These are phyloP conservation scores for Pangasius sanitwongsei DNA, from an alignment of 2,797 vertebrate genomes.

Conservation along the genomic window DNA sequence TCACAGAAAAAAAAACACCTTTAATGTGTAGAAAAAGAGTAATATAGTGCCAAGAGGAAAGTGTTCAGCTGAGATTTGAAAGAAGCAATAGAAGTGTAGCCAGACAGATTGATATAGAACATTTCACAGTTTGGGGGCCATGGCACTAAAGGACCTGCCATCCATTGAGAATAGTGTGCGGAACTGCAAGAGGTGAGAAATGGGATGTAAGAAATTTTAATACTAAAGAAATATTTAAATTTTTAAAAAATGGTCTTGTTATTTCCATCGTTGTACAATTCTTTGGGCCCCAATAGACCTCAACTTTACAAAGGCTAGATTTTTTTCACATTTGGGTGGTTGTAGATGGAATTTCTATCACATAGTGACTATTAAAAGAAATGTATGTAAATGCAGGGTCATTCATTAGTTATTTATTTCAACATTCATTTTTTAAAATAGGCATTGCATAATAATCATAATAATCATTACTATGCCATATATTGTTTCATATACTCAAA, in stretches of 20 bases:
- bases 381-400: not conserved
- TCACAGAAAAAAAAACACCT: not conserved
- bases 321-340: not conserved
- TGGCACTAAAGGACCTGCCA: not conserved
- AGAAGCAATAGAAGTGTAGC: not conserved
- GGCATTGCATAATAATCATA: not conserved
- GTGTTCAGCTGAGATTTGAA: not conserved
- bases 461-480: not conserved
- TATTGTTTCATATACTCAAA: not conserved
- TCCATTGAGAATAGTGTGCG: not conserved
- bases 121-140: not conserved
- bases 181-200: not conserved
- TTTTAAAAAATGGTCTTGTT: not conserved
- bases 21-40: not conserved
- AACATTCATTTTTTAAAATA: not conserved
- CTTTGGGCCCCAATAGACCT: not conserved
- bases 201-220: not conserved
- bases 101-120: not conserved
- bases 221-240: not conserved
- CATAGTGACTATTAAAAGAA: not conserved
- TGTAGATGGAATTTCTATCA: constrained; percentile 4
- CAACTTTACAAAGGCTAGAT: not conserved
- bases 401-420: constrained; percentile 21
- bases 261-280: not conserved
- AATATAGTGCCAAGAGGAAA: not conserved